phyloP scores from a whole-genome alignment of 2,113 vertebrate genomes.

The Strix aluco region DNA sequence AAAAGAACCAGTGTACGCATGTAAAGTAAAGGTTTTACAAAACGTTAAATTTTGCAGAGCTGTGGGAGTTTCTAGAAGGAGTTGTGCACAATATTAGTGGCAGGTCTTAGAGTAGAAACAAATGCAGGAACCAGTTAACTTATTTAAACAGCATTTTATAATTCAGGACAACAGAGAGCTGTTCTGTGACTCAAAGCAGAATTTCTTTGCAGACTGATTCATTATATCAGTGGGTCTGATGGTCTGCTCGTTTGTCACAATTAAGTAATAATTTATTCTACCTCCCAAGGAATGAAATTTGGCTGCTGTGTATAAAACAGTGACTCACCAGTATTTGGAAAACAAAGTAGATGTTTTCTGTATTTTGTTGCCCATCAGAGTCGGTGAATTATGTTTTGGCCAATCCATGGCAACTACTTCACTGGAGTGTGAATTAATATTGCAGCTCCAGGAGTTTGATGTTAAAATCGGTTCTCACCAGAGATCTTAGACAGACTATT shows the following conservation, averaged over 20 bases:
- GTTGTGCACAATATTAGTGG: neutral
- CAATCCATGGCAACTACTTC: neutral
- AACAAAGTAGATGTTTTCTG: slow-evolving; percentile 46
- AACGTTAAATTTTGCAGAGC: neutral
- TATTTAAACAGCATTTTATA: neutral
- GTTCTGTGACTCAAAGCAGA: neutral
- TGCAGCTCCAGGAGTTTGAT: neutral
- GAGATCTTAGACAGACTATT: neutral
- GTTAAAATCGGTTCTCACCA: neutral
- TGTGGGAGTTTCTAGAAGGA: neutral
- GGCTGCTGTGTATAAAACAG: slow-evolving; percentile 29
- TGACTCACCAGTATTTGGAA: slow-evolving; percentile 62
- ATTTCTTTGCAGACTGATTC: slow-evolving; percentile 5
- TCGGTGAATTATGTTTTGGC: slow-evolving; percentile 33
- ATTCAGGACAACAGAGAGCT: neutral
- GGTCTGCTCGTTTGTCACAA: slow-evolving; percentile 32
- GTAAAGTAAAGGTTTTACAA: neutral
- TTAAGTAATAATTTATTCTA: slow-evolving; percentile 44
- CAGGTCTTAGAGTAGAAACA: neutral
- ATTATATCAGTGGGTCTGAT: neutral
- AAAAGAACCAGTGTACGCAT: neutral
- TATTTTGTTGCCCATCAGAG: slow-evolving; percentile 34
- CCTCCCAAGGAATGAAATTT: slow-evolving; percentile 18
- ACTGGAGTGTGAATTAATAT: slow-evolving; percentile 20
- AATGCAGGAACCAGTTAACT: neutral